A percentile compares a stretch with the other conserved stretches of the same genome.
Evolutionary conservation across 2,113 vertebrate species (phyloP).

Genomic region (Fregata magnificens): DNA sequence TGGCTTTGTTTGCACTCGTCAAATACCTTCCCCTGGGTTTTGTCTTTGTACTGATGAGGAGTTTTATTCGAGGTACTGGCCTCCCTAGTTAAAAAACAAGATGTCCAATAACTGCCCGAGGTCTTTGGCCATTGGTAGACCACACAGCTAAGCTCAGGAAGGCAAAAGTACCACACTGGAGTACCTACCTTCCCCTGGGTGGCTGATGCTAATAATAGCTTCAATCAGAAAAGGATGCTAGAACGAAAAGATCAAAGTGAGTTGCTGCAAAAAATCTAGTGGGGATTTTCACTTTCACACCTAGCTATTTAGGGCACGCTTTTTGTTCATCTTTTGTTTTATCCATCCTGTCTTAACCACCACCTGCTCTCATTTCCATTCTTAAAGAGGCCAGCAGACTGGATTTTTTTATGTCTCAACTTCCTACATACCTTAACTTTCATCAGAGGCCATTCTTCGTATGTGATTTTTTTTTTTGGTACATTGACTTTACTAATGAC

Average conservation of each 20-base stretch:
- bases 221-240: background rate
- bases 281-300: background rate
- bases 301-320: background rate
- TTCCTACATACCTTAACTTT: background rate
- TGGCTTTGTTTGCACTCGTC: background rate
- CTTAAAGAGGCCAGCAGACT: background rate
- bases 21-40: background rate
- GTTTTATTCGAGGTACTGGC: background rate
- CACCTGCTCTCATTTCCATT: background rate
- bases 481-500: background rate
- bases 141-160: background rate
- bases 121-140: background rate
- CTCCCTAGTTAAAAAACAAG: background rate
- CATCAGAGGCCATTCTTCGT: background rate
- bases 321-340: background rate
- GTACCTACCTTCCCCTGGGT: background rate
- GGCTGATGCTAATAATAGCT: background rate
- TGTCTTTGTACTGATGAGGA: background rate
- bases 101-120: background rate
- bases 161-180: background rate
- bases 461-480: background rate
- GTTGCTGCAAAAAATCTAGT: background rate
- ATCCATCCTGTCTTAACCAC: background rate
- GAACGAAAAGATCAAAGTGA: background rate
- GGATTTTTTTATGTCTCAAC: background rate